These are phyloP conservation scores for Tursiops truncatus DNA, from an alignment of 2,113 vertebrate genomes.

Conservation along the genomic window DNA sequence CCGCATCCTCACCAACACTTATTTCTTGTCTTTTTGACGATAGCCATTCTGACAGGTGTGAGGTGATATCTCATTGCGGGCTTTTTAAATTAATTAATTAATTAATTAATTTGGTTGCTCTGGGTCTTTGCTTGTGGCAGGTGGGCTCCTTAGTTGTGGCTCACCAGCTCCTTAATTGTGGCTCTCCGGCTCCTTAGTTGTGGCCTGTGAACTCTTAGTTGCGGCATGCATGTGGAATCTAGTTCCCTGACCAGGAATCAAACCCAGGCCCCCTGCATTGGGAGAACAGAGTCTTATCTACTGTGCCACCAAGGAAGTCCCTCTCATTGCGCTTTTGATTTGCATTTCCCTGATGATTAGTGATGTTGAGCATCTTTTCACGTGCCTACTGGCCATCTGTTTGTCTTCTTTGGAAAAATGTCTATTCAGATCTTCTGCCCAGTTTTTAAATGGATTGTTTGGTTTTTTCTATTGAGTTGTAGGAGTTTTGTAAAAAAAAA, in stretches of 20 bases:
- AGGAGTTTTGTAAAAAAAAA: neutral
- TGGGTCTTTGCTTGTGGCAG: too few species aligned
- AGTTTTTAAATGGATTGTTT: neutral
- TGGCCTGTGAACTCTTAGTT: too few species aligned
- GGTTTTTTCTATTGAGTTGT: neutral
- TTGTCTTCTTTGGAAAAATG: neutral
- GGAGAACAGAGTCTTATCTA: too few species aligned
- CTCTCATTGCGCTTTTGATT: neutral
- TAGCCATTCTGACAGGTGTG: neutral
- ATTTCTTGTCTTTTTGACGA: neutral
- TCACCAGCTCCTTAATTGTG: too few species aligned
- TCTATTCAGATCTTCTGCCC: neutral
- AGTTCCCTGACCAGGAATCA: too few species aligned
- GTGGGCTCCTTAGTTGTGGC: too few species aligned
- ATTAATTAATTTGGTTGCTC: too few species aligned
- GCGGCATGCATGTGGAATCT: too few species aligned
- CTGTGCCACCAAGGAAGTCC: too few species aligned
- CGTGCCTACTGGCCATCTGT: neutral
- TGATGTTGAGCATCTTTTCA: neutral
- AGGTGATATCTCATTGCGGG: neutral
- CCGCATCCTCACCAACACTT: neutral
- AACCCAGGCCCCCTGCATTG: too few species aligned
- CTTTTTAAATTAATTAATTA: too few species aligned
- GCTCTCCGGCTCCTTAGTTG: too few species aligned
- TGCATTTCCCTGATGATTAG: neutral